Base-by-base conservation (phyloP, 2,888 invertebrate species). In the Thyatira batis region DNA sequence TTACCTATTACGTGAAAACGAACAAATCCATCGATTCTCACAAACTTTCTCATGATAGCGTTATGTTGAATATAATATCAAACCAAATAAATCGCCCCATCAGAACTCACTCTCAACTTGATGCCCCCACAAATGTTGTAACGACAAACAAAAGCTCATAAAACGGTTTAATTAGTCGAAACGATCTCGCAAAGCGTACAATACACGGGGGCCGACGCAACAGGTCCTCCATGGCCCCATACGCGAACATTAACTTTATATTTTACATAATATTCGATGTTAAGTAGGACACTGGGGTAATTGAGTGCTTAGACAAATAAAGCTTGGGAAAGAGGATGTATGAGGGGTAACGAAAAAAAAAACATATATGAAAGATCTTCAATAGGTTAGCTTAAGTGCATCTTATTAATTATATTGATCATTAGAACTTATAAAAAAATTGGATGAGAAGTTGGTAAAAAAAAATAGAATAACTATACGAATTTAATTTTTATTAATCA, bases 161-260 rank as follows among this genome's bases (percentile, higher is more conserved):
- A 79, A 78, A 62, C 65, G 62, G 65, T 71, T 77, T 80, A 79
- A 79, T 80, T 79, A 76, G 69, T 69, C 65, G 65, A 65, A 76
- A 76, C 69, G 71, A 57, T 67, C 61, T 62, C 61, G 63, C 60
- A 65, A 63, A 71, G 67, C 61, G 70, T 54, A 67, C 61, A 65
- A 62, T 58, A 58, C 58, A 65, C 39, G 52, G 52, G 57, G 54
- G 54, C 51, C 52, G 30, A 50, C 55, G 72, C 74, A 75, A 76
- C 72, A 76, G 72, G 73, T 76, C 61, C 59, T 58, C 65, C 63
- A 69, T 55, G 50, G 52, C 57, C 52, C 51, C 58, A 52, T 58
- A 56, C 53, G 58, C 52, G 57, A 61, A 65, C 71, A 71, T 68
- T 63, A 63, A 65, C 33, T 33, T 33, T 4, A 55, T 70, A 54